Conservation (phyloP, 2,888 invertebrate species). For the Acrocyrtus sp. region DNA sequence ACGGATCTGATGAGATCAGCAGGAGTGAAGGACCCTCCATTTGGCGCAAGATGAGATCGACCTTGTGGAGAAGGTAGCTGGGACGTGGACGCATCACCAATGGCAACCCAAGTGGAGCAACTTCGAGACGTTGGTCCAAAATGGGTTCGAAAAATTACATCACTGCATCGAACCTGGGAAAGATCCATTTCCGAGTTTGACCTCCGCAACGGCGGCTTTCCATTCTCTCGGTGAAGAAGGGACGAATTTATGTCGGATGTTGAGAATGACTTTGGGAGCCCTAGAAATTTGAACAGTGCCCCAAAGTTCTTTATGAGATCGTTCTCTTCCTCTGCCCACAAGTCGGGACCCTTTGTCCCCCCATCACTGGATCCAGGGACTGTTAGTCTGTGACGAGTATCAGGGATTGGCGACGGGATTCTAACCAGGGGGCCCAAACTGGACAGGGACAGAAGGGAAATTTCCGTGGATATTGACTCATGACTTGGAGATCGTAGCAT, state of each 20-base stretch:
- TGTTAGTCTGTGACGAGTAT: conserved; percentile 61
- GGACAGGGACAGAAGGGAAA: conserved; percentile 81
- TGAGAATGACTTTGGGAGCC: conserved; percentile 85
- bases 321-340: conserved; percentile 80
- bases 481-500: conserved; percentile 82
- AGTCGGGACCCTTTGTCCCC: conserved; percentile 68
- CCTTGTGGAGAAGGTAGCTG: conserved; percentile 86
- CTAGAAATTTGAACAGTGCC: conserved; percentile 80
- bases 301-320: conserved; percentile 84
- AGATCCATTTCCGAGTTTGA: conserved; percentile 72
- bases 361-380: conserved; percentile 60
- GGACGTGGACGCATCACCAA: conserved; percentile 80
- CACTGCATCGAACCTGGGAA: conserved; percentile 69
- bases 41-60: conserved; percentile 64
- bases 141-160: conserved; percentile 68
- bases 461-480: conserved; percentile 85
- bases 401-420: conserved; percentile 63
- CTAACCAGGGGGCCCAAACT: conserved; percentile 69
- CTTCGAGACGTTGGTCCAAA: conserved; percentile 76
- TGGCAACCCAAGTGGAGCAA: conserved; percentile 88
- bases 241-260: conserved; percentile 75
- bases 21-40: conserved; percentile 72
- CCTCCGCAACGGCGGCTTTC: conserved; percentile 63
- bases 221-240: conserved; percentile 58
- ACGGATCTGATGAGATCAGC: conserved; percentile 78